These are phyloP conservation scores for Bombus ignitus DNA, from an alignment of 1,140 invertebrate genomes.

Conservation along the genomic window DNA sequence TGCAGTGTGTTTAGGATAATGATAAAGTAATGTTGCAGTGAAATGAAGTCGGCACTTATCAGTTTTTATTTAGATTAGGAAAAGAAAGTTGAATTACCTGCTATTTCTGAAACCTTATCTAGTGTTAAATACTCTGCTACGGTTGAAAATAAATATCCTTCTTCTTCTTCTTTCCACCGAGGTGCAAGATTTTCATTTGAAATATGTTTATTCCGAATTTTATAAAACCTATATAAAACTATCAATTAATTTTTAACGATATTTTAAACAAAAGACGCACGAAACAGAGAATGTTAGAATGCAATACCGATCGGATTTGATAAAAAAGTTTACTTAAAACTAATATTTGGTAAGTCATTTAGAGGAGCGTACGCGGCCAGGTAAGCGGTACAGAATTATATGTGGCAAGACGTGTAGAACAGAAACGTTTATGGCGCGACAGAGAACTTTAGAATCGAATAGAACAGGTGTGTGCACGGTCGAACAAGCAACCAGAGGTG, in stretches of 20 bases:
- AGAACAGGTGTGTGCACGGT: not conserved
- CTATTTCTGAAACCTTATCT: too few relatives aligned
- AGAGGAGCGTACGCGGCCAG: not conserved
- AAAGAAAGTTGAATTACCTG: too few relatives aligned
- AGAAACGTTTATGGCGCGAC: slow-evolving; percentile 4
- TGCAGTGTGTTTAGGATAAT: not conserved
- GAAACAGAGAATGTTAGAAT: too few relatives aligned
- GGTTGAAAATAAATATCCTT: too few relatives aligned
- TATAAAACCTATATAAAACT: too few relatives aligned
- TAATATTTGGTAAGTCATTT: not conserved
- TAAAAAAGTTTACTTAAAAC: not conserved
- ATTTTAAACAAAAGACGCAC: too few relatives aligned
- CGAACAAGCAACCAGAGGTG: not conserved
- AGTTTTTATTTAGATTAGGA: too few relatives aligned
- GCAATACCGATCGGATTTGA: not conserved
- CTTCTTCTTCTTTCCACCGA: too few relatives aligned
- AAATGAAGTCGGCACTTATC: not conserved
- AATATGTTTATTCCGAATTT: too few relatives aligned
- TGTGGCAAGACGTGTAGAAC: not conserved
- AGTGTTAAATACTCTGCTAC: too few relatives aligned
- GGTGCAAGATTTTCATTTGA: too few relatives aligned
- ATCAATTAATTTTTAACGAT: too few relatives aligned
- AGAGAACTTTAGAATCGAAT: not conserved
- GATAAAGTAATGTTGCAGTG: not conserved
- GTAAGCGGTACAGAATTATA: not conserved